Percentiles rank a stretch among this genome's conserved stretches.
Evolutionary conservation across 2,888 invertebrate species (phyloP).

Genomic region (Drosophila ustulata): DNA sequence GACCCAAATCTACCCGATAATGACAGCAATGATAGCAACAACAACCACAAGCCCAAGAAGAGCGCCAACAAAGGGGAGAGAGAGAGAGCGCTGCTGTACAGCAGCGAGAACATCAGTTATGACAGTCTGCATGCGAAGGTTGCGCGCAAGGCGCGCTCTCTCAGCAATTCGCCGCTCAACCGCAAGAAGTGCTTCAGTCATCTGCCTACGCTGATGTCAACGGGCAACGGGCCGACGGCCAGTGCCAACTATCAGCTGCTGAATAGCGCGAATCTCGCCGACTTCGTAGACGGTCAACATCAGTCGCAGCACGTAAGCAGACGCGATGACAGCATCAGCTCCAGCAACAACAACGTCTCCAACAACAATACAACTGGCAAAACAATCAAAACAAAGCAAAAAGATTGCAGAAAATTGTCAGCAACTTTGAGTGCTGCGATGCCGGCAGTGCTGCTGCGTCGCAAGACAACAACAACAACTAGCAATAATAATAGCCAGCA

Average conservation of each 20-base stretch:
- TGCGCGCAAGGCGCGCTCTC: constrained; percentile 81
- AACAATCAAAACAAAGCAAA: constrained; percentile 56
- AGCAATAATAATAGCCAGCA: constrained; percentile 38
- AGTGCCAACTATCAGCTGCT: constrained; percentile 68
- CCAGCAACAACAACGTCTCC: constrained; percentile 17
- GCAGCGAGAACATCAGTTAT: constrained; percentile 33
- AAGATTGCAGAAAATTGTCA: constrained; percentile 66
- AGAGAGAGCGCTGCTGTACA: constrained; percentile 16
- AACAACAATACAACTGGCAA: constrained; percentile 11
- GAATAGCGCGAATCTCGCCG: constrained; percentile 68
- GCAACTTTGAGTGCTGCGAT: constrained; percentile 70
- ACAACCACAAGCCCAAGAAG: constrained; percentile 23
- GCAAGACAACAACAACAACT: constrained; percentile 48
- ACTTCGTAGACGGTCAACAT: constrained; percentile 70
- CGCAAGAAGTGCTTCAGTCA: constrained; percentile 80
- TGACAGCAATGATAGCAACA: constrained; percentile 48
- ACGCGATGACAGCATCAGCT: constrained; percentile 63
- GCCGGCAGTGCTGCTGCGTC: constrained; percentile 68
- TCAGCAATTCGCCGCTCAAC: constrained; percentile 83
- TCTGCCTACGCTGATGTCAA: constrained; percentile 71
- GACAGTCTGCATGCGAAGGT: constrained; percentile 60
- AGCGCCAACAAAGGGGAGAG: constrained; percentile 36
- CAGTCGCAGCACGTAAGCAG: constrained; percentile 81
- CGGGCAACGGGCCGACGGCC: constrained; percentile 58
- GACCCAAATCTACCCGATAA: constrained; percentile 71